phyloP scores from a whole-genome alignment of 2,113 vertebrate genomes.

The Corythaeola cristata region DNA sequence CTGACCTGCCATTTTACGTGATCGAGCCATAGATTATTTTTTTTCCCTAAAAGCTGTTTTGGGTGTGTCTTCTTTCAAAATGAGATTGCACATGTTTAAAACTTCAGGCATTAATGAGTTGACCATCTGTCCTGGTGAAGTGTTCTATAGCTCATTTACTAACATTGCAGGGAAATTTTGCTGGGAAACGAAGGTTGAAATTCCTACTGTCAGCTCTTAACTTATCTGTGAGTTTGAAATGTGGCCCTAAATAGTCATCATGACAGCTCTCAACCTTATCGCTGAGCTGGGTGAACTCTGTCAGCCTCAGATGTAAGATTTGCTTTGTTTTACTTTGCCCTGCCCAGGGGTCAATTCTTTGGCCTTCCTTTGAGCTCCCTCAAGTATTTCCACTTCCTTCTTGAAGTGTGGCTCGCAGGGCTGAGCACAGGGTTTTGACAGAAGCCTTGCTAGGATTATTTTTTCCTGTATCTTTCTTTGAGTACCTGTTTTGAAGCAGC shows the following conservation, averaged over 20 bases:
- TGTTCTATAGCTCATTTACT: neutral
- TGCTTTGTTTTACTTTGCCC: conserved; percentile 25
- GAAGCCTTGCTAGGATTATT: neutral
- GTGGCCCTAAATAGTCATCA: neutral
- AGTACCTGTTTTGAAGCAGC: neutral
- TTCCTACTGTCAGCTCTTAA: conserved; percentile 2
- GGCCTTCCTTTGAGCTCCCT: neutral
- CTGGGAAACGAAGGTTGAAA: neutral
- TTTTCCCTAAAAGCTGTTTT: neutral
- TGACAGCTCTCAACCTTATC: neutral
- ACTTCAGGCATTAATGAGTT: neutral
- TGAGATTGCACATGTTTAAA: neutral
- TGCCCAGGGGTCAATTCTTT: neutral
- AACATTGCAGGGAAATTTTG: neutral
- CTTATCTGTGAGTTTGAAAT: neutral
- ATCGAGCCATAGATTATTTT: neutral
- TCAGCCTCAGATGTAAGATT: conserved; percentile 2
- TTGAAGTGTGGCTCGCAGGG: neutral
- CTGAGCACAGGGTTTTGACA: neutral
- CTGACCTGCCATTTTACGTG: neutral
- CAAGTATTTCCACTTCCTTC: neutral
- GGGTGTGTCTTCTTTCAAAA: neutral
- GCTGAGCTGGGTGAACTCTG: neutral
- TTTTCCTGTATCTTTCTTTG: neutral
- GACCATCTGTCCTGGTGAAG: neutral